Conservation (phyloP, 2,888 invertebrate genomes). For the Lypha dubia region DNA sequence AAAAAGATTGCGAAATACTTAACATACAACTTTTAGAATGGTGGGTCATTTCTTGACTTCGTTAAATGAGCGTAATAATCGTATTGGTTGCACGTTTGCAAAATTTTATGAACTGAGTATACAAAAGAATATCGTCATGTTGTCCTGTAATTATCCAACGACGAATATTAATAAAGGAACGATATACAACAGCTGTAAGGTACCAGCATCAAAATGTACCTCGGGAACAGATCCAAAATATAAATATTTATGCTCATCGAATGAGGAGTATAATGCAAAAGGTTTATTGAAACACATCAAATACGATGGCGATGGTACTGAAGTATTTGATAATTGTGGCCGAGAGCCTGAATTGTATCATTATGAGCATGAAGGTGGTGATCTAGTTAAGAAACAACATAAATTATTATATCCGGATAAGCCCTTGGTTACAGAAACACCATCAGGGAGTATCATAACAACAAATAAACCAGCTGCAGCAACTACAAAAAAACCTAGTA, state of each 20-base stretch:
- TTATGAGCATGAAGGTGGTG: slow-evolving; percentile 5
- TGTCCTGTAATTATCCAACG: slow-evolving; percentile 77
- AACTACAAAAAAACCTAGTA: not conserved
- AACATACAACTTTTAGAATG: slow-evolving; percentile 65
- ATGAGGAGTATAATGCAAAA: slow-evolving; percentile 34
- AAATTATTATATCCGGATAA: not conserved
- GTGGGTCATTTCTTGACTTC: slow-evolving; percentile 76
- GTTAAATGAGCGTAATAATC: slow-evolving; percentile 76
- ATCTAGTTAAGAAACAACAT: not conserved
- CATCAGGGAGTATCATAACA: not conserved
- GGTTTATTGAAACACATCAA: not conserved
- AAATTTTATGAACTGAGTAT: slow-evolving; percentile 65
- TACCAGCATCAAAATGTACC: slow-evolving; percentile 34
- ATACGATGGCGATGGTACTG: slow-evolving; percentile 53
- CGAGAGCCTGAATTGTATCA: slow-evolving; percentile 19
- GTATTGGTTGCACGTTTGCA: slow-evolving; percentile 76
- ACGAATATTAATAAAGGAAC: slow-evolving; percentile 75
- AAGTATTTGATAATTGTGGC: slow-evolving; percentile 31
- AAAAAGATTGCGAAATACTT: not conserved
- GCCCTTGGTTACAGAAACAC: not conserved
- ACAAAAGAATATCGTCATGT: slow-evolving; percentile 62
- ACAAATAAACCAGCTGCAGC: not conserved
- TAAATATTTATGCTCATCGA: slow-evolving; percentile 36
- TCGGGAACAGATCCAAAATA: slow-evolving; percentile 39
- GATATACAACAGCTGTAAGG: slow-evolving; percentile 75